Conservation (phyloP, 2,888 invertebrate species). For the Nebria salina region DNA sequence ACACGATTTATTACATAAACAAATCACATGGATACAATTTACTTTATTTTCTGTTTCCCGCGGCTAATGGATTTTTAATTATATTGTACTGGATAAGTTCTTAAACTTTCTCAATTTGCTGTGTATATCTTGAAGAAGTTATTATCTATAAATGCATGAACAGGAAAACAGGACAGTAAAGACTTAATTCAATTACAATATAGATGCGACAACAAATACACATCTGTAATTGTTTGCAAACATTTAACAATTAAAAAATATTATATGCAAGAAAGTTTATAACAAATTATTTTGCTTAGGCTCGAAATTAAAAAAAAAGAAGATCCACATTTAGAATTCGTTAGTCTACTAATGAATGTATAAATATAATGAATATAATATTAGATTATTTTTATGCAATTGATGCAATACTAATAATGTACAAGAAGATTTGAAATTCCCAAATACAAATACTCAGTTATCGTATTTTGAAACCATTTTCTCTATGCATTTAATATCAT, state of each 20-base stretch:
- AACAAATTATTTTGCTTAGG: background rate
- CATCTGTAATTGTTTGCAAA: background rate
- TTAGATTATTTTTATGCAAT: too few species aligned
- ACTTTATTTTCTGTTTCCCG: background rate
- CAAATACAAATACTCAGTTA: background rate
- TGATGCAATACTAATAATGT: too few species aligned
- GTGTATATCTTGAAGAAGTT: constrained; percentile 10
- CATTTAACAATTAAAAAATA: background rate
- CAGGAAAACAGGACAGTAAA: background rate
- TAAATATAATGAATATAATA: too few species aligned
- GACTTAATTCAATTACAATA: background rate
- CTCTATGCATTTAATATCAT: too few species aligned
- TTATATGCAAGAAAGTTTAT: background rate
- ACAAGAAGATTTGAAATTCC: background rate
- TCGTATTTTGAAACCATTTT: too few species aligned
- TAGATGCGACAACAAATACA: background rate
- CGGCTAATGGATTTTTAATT: constrained; percentile 17
- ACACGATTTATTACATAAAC: background rate
- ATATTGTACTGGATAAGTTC: background rate
- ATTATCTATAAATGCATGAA: background rate
- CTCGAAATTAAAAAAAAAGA: background rate
- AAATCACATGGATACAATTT: background rate
- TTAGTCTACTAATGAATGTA: too few species aligned
- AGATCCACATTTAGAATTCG: too few species aligned
- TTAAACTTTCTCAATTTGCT: constrained; percentile 15